These are phyloP conservation scores for Bacillus rossius DNA, from an alignment of 1,140 invertebrate species.

Conservation along the genomic window DNA sequence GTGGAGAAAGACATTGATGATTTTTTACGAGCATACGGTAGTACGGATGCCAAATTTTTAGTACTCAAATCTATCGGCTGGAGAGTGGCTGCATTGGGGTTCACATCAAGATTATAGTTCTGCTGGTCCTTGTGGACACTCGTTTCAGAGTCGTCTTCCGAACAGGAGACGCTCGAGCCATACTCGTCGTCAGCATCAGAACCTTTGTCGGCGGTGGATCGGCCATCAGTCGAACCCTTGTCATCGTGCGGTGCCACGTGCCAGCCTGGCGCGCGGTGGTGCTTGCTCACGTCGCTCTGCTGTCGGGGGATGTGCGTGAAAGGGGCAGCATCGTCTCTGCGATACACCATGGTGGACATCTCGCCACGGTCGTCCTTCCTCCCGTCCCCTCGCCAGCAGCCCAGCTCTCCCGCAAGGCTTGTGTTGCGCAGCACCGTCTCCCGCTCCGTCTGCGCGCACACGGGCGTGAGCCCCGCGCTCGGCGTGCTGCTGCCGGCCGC, in stretches of 20 bases:
- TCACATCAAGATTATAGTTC: neutral
- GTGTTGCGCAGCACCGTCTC: slow-evolving; percentile 21
- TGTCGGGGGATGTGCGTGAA: slow-evolving; percentile 1
- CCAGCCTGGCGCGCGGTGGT: slow-evolving; percentile 41
- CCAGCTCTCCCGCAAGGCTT: neutral
- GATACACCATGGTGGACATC: slow-evolving; percentile 17
- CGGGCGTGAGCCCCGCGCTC: slow-evolving; percentile 18
- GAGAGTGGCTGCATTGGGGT: neutral
- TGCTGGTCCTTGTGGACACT: neutral
- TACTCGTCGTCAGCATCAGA: slow-evolving; percentile 43
- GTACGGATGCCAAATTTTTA: neutral
- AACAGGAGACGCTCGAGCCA: slow-evolving; percentile 32
- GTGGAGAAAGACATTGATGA: too few species aligned
- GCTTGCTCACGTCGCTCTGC: slow-evolving; percentile 16
- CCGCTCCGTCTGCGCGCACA: slow-evolving; percentile 25
- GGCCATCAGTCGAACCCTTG: neutral
- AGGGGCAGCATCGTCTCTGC: slow-evolving; percentile 3
- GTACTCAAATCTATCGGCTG: neutral
- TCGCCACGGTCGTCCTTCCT: slow-evolving; percentile 25
- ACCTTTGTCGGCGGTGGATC: neutral
- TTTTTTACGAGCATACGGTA: neutral
- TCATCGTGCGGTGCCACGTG: neutral
- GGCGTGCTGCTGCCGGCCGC: neutral
- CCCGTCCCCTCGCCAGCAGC: neutral
- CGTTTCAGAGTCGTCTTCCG: slow-evolving; percentile 11